phyloP scores from a whole-genome alignment of 2,888 invertebrate genomes.

The Drosophila fulvimacula region DNA sequence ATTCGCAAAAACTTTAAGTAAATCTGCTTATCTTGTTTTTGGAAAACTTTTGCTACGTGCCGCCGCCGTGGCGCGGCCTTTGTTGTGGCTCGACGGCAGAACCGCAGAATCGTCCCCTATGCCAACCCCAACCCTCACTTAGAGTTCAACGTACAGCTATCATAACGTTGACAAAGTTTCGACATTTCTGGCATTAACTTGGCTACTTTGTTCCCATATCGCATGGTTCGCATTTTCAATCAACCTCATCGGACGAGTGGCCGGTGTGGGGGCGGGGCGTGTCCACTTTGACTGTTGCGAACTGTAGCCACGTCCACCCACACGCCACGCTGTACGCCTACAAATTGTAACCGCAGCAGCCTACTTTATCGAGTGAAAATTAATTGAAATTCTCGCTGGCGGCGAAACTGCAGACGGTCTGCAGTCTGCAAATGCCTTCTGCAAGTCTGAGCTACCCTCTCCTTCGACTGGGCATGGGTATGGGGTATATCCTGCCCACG shows the following conservation, averaged over 20 bases:
- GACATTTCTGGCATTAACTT: conserved; percentile 65
- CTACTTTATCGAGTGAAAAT: conserved; percentile 56
- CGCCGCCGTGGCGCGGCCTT: conserved; percentile 75
- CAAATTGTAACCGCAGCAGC: conserved; percentile 22
- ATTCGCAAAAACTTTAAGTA: conserved; percentile 72
- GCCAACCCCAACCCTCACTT: background rate
- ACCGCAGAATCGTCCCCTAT: conserved; percentile 1
- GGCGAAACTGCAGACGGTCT: conserved; percentile 28
- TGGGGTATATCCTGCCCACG: background rate
- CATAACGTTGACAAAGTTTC: conserved; percentile 70
- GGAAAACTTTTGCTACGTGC: conserved; percentile 78
- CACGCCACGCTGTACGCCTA: background rate
- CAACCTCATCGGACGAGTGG: conserved; percentile 28
- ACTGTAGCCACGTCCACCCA: conserved; percentile 9
- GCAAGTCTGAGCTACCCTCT: conserved; percentile 3
- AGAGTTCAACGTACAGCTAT: conserved; percentile 70
- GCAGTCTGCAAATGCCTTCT: conserved; percentile 22
- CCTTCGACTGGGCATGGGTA: background rate
- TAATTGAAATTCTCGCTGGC: conserved; percentile 66
- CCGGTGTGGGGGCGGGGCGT: background rate
- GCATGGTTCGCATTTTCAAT: conserved; percentile 59
- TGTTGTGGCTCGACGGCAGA: conserved; percentile 46
- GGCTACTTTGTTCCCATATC: conserved; percentile 57
- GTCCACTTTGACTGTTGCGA: conserved; percentile 47
- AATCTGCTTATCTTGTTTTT: conserved; percentile 81